phyloP scores from a whole-genome alignment of 2,888 invertebrate species.

The Agriotes lineatus region DNA sequence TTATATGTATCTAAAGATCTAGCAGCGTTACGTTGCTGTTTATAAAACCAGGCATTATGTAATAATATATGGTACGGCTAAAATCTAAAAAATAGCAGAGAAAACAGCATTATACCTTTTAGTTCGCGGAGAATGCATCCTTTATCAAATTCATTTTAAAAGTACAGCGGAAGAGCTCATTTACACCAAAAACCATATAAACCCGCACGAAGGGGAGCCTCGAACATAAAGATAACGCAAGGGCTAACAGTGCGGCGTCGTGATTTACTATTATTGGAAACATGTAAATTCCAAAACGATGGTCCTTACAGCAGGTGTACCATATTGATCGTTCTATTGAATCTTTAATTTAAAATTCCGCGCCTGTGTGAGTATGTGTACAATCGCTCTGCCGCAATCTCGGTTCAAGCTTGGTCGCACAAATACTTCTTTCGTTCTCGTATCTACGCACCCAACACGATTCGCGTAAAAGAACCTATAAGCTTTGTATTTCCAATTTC shows the following conservation, averaged over 20 bases:
- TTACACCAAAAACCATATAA: conserved; percentile 46
- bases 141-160: conserved; percentile 40
- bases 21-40: too few species aligned
- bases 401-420: conserved; percentile 42
- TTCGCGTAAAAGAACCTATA: conserved; percentile 36
- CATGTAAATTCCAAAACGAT: conserved; percentile 54
- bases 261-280: conserved; percentile 57
- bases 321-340: conserved; percentile 46
- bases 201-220: conserved; percentile 48
- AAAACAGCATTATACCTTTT: too few species aligned
- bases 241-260: conserved; percentile 51
- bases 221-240: conserved; percentile 54
- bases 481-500: conserved; percentile 36
- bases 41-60: too few species aligned
- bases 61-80: too few species aligned
- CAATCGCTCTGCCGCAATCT: conserved; percentile 58
- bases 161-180: conserved; percentile 39
- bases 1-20: too few species aligned
- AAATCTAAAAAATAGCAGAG: too few species aligned
- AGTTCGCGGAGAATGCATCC: too few species aligned
- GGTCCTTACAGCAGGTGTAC: conserved; percentile 52
- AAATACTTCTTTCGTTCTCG: conserved; percentile 40
- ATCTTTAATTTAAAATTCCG: conserved; percentile 49
- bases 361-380: conserved; percentile 43
- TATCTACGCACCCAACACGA: conserved; percentile 39